A percentile compares a stretch with the other conserved stretches of the same genome.
These are phyloP conservation scores for Mellilla xanthometata DNA, from an alignment of 2,888 invertebrate genomes.

Conservation along the genomic window DNA sequence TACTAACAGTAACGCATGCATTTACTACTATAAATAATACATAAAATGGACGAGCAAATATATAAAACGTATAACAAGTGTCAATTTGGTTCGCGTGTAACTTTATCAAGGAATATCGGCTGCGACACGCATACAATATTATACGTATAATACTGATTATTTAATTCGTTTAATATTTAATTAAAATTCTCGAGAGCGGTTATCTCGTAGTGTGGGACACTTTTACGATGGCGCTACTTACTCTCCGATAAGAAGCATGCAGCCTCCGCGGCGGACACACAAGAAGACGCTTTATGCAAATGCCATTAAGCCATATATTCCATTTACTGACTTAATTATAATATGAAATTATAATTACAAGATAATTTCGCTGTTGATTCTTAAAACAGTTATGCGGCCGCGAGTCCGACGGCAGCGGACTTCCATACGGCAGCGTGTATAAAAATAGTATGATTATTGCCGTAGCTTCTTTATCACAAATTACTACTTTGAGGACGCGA, in stretches of 20 bases:
- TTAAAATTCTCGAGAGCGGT: constrained; percentile 80
- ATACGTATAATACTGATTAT: constrained; percentile 81
- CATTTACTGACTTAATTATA: constrained; percentile 64
- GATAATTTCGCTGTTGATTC: constrained; percentile 75
- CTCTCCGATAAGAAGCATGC: constrained; percentile 74
- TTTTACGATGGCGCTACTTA: constrained; percentile 80
- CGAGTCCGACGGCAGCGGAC: constrained; percentile 48
- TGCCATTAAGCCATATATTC: constrained; percentile 68
- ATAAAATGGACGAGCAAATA: constrained; percentile 35
- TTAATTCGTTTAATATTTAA: constrained; percentile 82
- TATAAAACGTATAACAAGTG: constrained; percentile 52
- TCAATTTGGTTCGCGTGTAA: constrained; percentile 58
- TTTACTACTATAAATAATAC: constrained; percentile 39
- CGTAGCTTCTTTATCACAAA: constrained; percentile 47
- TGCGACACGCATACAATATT: constrained; percentile 75
- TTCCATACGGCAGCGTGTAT: constrained; percentile 69
- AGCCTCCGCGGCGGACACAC: constrained; percentile 57
- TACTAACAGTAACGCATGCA: constrained; percentile 47
- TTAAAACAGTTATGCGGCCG: constrained; percentile 71
- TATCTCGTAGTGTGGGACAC: constrained; percentile 82
- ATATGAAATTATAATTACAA: constrained; percentile 79
- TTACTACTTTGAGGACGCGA: constrained; percentile 43
- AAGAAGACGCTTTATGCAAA: constrained; percentile 72
- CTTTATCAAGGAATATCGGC: constrained; percentile 64
- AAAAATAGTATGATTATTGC: constrained; percentile 55